phyloP scores from a whole-genome alignment of 2,113 vertebrate species.

The Pionites leucogaster region DNA sequence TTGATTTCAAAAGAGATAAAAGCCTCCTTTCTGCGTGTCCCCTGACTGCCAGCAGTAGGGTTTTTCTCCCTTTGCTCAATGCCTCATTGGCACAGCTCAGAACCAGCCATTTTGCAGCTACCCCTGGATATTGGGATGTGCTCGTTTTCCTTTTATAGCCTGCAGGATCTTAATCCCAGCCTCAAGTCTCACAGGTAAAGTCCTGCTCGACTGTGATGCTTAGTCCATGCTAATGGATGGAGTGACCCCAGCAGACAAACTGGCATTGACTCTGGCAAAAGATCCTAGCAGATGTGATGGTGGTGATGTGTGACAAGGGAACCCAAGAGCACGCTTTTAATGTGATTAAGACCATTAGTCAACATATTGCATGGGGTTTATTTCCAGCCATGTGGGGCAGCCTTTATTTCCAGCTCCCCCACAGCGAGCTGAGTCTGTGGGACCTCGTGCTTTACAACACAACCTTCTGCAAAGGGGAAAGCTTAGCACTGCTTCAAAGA shows the following conservation, averaged over 20 bases:
- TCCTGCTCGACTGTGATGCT: not conserved
- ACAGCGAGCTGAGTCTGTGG: not conserved
- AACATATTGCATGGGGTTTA: fast-evolving
- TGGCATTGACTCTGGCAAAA: not conserved
- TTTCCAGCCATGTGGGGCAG: not conserved
- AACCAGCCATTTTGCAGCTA: slow-evolving; percentile 42
- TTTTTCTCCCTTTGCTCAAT: not conserved
- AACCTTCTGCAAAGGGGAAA: not conserved
- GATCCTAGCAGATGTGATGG: not conserved
- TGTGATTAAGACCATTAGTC: not conserved
- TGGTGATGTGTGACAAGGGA: not conserved
- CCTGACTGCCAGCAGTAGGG: not conserved
- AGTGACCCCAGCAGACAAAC: not conserved
- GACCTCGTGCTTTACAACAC: not conserved
- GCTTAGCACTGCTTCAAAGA: not conserved
- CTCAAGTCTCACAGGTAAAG: not conserved
- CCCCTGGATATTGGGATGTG: not conserved
- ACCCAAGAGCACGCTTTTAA: not conserved
- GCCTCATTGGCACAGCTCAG: slow-evolving; percentile 37
- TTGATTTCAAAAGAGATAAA: slow-evolving; percentile 41
- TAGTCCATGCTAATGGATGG: not conserved
- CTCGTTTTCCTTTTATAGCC: not conserved
- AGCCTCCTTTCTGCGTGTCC: not conserved
- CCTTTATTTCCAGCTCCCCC: not conserved
- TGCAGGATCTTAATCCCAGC: not conserved